phyloP scores from a whole-genome alignment of 2,888 invertebrate species.

The Cephus pygmeus region DNA sequence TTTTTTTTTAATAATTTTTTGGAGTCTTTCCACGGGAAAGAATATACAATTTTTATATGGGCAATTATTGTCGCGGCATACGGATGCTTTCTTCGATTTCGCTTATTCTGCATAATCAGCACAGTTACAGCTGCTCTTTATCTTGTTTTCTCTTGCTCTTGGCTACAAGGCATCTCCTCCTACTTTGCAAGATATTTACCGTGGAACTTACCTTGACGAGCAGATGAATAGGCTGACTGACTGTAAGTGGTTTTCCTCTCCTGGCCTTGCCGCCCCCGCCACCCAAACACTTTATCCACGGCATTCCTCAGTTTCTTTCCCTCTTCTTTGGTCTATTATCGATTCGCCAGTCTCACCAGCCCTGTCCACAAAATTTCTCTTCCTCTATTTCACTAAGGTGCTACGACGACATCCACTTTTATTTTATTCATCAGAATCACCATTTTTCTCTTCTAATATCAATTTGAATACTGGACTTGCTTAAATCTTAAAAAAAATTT shows the following conservation, averaged over 20 bases:
- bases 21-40: background rate
- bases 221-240: slow-evolving; percentile 65
- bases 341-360: slow-evolving; percentile 1
- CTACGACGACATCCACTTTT: background rate
- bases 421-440: background rate
- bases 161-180: background rate
- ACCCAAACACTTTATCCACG: slow-evolving; percentile 65
- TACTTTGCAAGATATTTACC: background rate
- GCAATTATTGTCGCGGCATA: background rate
- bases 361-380: background rate
- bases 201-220: slow-evolving; percentile 57
- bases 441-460: background rate
- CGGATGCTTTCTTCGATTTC: background rate
- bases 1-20: background rate
- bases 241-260: slow-evolving; percentile 61
- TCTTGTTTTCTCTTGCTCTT: background rate
- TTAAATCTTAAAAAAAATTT: background rate
- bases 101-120: background rate
- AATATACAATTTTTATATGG: background rate
- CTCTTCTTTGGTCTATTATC: background rate
- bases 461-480: background rate
- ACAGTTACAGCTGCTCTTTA: background rate
- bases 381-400: background rate
- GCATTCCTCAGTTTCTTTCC: slow-evolving; percentile 45
- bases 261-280: slow-evolving; percentile 58